Conservation (phyloP, 2,888 invertebrate species). For the Monochamus alternatus region DNA sequence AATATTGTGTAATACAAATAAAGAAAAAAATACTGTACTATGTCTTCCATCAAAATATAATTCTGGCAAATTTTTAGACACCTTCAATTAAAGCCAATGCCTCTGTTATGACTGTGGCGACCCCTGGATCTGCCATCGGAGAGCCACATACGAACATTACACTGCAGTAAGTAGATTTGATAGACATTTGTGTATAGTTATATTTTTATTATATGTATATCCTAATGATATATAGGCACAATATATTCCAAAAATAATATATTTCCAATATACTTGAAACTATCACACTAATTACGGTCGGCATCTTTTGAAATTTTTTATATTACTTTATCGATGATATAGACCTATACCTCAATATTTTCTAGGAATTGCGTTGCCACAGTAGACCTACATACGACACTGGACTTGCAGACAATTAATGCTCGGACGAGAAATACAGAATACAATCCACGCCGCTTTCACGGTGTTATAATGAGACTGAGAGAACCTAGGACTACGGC, state of each 20-base stretch:
- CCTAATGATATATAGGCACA: too few species aligned
- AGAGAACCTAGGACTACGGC: conserved; percentile 84
- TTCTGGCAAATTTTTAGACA: conserved; percentile 16
- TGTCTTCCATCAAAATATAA: too few species aligned
- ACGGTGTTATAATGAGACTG: conserved; percentile 88
- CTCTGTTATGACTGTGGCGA: conserved; percentile 62
- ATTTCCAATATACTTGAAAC: too few species aligned
- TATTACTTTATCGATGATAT: too few species aligned
- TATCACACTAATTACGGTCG: too few species aligned
- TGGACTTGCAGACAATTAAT: conserved; percentile 83
- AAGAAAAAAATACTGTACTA: too few species aligned
- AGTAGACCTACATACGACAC: conserved; percentile 81
- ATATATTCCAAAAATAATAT: too few species aligned
- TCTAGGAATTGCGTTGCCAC: conserved; percentile 84
- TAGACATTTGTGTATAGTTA: not conserved
- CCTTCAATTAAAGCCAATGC: conserved; percentile 47
- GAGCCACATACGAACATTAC: conserved; percentile 75
- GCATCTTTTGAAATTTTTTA: too few species aligned
- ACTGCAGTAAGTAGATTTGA: conserved; percentile 64
- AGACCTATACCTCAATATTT: conserved; percentile 1
- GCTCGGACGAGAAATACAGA: conserved; percentile 87
- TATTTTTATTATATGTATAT: too few species aligned
- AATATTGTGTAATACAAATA: too few species aligned
- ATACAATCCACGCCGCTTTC: conserved; percentile 87
- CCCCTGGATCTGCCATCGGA: conserved; percentile 64